Conservation (phyloP, 2,888 invertebrate species). For the Xestia xanthographa region DNA sequence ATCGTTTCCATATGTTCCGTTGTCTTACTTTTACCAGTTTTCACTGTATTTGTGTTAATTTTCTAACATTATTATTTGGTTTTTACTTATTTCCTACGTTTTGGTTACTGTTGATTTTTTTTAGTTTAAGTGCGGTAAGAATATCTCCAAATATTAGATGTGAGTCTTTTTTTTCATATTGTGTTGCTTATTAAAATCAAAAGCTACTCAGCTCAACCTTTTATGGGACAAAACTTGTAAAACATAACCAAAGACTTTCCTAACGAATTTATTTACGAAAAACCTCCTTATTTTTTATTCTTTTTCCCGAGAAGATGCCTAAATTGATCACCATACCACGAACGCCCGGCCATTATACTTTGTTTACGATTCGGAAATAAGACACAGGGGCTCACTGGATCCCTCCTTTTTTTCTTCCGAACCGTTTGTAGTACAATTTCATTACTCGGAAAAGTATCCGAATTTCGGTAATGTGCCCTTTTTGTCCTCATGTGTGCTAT, state of each 20-base stretch:
- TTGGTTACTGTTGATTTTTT: background rate
- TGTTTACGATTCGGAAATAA: conserved; percentile 70
- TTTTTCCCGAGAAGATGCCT: conserved; percentile 34
- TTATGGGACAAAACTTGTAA: conserved; percentile 33
- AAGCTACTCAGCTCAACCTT: conserved; percentile 9
- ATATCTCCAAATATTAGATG: background rate
- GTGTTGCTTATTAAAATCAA: conserved; percentile 20
- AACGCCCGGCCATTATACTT: conserved; percentile 62
- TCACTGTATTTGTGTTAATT: conserved; percentile 35
- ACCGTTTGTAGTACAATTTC: conserved; percentile 69
- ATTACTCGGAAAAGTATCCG: conserved; percentile 66
- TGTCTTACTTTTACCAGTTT: conserved; percentile 71
- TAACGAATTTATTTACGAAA: conserved; percentile 45
- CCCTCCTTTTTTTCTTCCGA: conserved; percentile 59
- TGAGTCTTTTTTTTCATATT: background rate
- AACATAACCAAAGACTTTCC: conserved; percentile 27
- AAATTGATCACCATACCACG: conserved; percentile 59
- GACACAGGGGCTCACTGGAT: conserved; percentile 56
- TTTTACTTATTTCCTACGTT: conserved; percentile 25
- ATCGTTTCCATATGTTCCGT: conserved; percentile 74
- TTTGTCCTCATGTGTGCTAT: conserved; percentile 61
- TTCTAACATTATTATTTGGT: conserved; percentile 25
- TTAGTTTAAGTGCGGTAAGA: background rate
- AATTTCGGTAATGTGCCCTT: conserved; percentile 57
- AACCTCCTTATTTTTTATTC: conserved; percentile 42